Percentiles rank a stretch among this genome's conserved stretches.
Evolutionary conservation across 2,113 vertebrate species (phyloP).

Genomic region (Ochotona curzoniae): DNA sequence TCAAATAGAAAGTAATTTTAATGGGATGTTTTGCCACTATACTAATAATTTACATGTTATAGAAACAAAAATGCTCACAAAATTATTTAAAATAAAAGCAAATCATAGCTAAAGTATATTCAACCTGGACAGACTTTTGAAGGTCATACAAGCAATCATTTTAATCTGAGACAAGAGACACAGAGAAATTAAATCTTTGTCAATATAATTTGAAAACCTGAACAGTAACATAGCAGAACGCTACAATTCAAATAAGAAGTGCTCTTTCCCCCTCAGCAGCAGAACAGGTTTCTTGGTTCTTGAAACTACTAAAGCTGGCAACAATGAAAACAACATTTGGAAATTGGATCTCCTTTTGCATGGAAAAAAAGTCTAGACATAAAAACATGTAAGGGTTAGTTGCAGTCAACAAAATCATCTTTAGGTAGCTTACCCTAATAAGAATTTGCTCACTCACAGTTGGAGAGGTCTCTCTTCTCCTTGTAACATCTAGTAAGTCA

Average conservation of each 20-base stretch:
- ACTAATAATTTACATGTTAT: not conserved
- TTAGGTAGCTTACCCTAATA: conserved; percentile 85
- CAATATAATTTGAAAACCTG: not conserved
- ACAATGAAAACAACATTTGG: not conserved
- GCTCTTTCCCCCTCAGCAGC: not conserved
- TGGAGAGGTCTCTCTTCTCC: conserved; percentile 87
- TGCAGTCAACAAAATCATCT: not conserved
- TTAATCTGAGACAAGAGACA: not conserved
- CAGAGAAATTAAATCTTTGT: not conserved
- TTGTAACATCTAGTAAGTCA: conserved; percentile 90
- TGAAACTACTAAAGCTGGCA: not conserved
- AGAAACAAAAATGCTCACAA: not conserved
- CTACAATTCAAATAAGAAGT: not conserved
- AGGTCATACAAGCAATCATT: not conserved
- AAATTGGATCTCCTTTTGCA: not conserved
- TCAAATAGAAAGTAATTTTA: not conserved
- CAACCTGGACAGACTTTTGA: not conserved
- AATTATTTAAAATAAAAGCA: not conserved
- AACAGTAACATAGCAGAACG: not conserved
- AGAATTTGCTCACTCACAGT: conserved; percentile 91
- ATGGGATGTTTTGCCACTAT: not conserved
- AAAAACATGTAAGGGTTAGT: not conserved
- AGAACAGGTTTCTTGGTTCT: not conserved
- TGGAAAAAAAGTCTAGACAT: not conserved
- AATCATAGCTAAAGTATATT: not conserved